Percentiles rank a stretch among this genome's conserved stretches.
phyloP scores from a whole-genome alignment of 1,140 invertebrate genomes.

The Melipona quadrifasciata region DNA sequence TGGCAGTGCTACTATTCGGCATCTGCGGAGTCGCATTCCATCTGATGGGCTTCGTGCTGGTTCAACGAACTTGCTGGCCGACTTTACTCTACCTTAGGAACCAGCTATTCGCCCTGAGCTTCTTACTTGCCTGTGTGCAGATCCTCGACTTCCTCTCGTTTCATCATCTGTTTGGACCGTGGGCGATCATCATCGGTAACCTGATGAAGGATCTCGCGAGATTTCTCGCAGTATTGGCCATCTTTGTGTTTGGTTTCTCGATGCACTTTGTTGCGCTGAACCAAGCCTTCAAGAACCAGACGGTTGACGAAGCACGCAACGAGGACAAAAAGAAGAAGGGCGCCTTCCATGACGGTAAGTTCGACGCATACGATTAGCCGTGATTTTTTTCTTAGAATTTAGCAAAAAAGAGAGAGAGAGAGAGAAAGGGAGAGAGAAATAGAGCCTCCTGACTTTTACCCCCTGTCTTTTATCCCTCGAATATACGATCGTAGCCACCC shows the following conservation, averaged over 20 bases:
- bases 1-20: slow-evolving; percentile 95
- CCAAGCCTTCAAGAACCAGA: slow-evolving; percentile 89
- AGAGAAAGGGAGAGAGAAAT: slow-evolving; percentile 9
- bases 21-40: slow-evolving; percentile 96
- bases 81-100: slow-evolving; percentile 95
- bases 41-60: slow-evolving; percentile 88
- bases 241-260: slow-evolving; percentile 99
- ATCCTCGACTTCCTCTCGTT: slow-evolving; percentile 98
- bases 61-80: slow-evolving; percentile 88
- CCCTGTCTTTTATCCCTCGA: slow-evolving; percentile 40
- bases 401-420: not conserved
- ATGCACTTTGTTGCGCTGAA: slow-evolving; percentile 98
- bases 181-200: slow-evolving; percentile 96
- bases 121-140: slow-evolving; percentile 97
- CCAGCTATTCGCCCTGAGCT: slow-evolving; percentile 96
- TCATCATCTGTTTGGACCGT: slow-evolving; percentile 99
- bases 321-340: slow-evolving; percentile 73
- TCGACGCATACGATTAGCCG: slow-evolving; percentile 37
- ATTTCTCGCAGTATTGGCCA: slow-evolving; percentile 97
- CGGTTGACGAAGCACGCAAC: slow-evolving; percentile 82
- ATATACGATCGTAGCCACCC: slow-evolving; percentile 34
- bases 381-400: not conserved
- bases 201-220: slow-evolving; percentile 95
- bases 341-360: slow-evolving; percentile 88
- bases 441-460: slow-evolving; percentile 29